phyloP scores from a whole-genome alignment of 2,888 invertebrate genomes.

The Agrochola lota region DNA sequence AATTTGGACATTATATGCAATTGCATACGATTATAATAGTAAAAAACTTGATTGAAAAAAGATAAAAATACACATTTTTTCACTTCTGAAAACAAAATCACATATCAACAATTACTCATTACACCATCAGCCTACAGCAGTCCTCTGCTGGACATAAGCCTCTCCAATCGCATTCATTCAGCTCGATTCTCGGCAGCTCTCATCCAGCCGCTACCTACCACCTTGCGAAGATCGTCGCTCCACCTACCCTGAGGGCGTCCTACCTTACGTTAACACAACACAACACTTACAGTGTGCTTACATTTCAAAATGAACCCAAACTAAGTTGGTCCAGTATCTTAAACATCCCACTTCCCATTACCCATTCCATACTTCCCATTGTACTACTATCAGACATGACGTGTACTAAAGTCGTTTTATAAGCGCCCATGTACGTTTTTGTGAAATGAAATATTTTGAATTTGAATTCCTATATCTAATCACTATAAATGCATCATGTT shows the following conservation, averaged over 20 bases:
- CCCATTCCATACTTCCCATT: neutral
- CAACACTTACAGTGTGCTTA: neutral
- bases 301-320: neutral
- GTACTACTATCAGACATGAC: neutral
- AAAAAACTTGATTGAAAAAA: too few relatives aligned
- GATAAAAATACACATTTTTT: too few relatives aligned
- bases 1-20: neutral
- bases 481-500: constrained; percentile 10
- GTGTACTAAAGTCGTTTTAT: neutral
- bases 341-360: too few relatives aligned
- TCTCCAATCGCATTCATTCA: too few relatives aligned
- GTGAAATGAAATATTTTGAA: neutral
- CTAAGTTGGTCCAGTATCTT: neutral
- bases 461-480: neutral
- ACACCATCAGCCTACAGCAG: too few relatives aligned
- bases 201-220: too few relatives aligned
- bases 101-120: too few relatives aligned
- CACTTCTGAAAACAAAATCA: too few relatives aligned
- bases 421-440: neutral
- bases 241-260: too few relatives aligned
- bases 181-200: too few relatives aligned
- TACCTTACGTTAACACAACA: neutral
- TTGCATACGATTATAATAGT: neutral
- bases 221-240: too few relatives aligned
- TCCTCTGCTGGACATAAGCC: too few relatives aligned